phyloP scores from a whole-genome alignment of 2,888 invertebrate species.

The Melanostoma mellinum region DNA sequence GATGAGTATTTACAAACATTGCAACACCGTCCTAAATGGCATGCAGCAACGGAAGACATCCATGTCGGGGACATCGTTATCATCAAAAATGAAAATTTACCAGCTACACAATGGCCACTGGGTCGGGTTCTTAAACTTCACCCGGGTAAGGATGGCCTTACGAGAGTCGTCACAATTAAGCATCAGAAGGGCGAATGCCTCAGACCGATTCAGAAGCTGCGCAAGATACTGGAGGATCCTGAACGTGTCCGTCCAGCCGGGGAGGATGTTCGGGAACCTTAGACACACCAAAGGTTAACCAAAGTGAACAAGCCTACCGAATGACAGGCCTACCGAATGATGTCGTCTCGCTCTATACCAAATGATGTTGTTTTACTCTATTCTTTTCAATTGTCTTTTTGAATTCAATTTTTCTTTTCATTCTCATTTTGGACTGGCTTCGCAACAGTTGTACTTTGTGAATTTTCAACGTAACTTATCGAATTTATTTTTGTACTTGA shows the following conservation, averaged over 20 bases:
- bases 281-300: too few relatives aligned
- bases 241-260: slow-evolving; percentile 40
- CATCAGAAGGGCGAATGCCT: slow-evolving; percentile 28
- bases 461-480: too few relatives aligned
- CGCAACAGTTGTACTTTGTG: too few relatives aligned
- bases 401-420: too few relatives aligned
- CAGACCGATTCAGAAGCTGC: slow-evolving; percentile 32
- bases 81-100: slow-evolving; percentile 31
- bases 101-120: slow-evolving; percentile 35
- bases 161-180: slow-evolving; percentile 33
- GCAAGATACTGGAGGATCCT: slow-evolving; percentile 29
- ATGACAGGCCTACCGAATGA: too few relatives aligned
- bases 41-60: slow-evolving; percentile 22
- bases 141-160: slow-evolving; percentile 32
- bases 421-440: too few relatives aligned
- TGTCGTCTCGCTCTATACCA: too few relatives aligned
- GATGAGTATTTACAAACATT: slow-evolving; percentile 29
- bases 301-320: too few relatives aligned
- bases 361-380: too few relatives aligned
- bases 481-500: too few relatives aligned
- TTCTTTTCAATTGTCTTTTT: too few relatives aligned
- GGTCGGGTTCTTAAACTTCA: slow-evolving; percentile 34
- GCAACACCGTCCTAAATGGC: slow-evolving; percentile 38
- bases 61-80: slow-evolving; percentile 38
- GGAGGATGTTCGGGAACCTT: slow-evolving; percentile 23